A percentile compares a stretch with the other conserved stretches of the same genome.
Conservation (phyloP, 1,140 invertebrate genomes). For the Tetramorium parvispinum region DNA sequence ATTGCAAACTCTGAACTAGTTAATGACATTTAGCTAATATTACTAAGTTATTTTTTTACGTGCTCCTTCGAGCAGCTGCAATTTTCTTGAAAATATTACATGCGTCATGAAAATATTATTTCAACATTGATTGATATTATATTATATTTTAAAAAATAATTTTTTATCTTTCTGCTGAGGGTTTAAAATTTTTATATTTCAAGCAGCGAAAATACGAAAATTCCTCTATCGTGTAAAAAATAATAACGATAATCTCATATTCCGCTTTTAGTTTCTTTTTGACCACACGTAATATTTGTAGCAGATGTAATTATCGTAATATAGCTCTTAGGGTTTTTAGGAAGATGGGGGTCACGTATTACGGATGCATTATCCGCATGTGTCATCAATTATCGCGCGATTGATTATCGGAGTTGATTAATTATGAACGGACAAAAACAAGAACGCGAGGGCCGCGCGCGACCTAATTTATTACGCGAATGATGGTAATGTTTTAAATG, state of each 20-base stretch:
- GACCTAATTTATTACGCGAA: conserved; percentile 16
- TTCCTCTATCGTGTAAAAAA: not conserved
- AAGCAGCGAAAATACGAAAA: no score
- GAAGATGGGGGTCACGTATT: not conserved
- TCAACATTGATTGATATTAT: no score
- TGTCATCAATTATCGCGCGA: not conserved
- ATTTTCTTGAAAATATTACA: no score
- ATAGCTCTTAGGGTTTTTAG: not conserved
- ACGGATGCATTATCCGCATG: not conserved
- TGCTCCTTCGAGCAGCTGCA: no score
- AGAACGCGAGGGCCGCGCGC: not conserved
- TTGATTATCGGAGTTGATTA: conserved; percentile 34
- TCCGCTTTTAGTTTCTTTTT: no score
- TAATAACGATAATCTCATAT: not conserved
- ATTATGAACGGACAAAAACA: conserved; percentile 18
- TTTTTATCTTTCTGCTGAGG: no score
- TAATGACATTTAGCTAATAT: no score
- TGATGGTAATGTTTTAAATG: conserved; percentile 18
- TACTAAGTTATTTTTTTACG: no score
- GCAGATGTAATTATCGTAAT: not conserved
- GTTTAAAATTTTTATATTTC: no score
- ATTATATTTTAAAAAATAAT: no score
- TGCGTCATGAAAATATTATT: no score
- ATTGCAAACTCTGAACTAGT: no score
- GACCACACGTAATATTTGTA: not conserved